Evolutionary conservation across 2,113 vertebrate genomes (phyloP).

Genomic region (Jaculus jaculus): DNA sequence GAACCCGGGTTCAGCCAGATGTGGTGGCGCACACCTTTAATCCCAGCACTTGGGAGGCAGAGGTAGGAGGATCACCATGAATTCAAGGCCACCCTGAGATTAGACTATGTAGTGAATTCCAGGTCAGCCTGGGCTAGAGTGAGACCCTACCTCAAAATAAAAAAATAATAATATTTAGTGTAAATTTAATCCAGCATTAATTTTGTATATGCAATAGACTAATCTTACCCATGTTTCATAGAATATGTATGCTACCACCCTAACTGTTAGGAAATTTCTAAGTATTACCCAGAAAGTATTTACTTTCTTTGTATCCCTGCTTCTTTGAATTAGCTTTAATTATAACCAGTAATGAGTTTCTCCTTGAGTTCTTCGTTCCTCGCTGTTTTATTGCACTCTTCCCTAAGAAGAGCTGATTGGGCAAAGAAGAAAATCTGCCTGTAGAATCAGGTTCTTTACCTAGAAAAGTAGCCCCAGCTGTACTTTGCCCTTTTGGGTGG

Average conservation of each 20-base stretch:
- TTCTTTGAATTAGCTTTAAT: constrained; percentile 55
- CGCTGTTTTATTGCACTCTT: neutral
- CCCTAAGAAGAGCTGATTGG: neutral
- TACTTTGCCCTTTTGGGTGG: constrained; percentile 33
- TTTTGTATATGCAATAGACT: constrained; percentile 2
- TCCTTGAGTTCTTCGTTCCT: too few relatives aligned
- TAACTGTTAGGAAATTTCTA: constrained; percentile 29
- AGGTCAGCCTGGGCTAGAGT: too few relatives aligned
- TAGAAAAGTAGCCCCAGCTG: neutral
- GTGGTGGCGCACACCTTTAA: too few relatives aligned
- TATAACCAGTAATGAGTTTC: neutral
- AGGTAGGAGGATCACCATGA: too few relatives aligned
- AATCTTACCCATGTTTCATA: constrained; percentile 36
- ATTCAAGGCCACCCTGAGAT: too few relatives aligned
- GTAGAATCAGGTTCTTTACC: constrained; percentile 19
- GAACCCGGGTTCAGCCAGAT: too few relatives aligned
- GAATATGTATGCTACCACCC: neutral
- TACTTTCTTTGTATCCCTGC: neutral
- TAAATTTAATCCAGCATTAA: neutral
- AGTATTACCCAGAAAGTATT: constrained; percentile 28
- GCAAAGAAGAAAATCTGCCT: constrained; percentile 36
- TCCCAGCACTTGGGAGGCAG: too few relatives aligned
- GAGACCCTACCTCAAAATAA: too few relatives aligned
- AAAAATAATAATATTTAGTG: neutral
- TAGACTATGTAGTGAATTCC: too few relatives aligned